Conservation (phyloP, 2,797 vertebrate species). For the Nasua narica region DNA sequence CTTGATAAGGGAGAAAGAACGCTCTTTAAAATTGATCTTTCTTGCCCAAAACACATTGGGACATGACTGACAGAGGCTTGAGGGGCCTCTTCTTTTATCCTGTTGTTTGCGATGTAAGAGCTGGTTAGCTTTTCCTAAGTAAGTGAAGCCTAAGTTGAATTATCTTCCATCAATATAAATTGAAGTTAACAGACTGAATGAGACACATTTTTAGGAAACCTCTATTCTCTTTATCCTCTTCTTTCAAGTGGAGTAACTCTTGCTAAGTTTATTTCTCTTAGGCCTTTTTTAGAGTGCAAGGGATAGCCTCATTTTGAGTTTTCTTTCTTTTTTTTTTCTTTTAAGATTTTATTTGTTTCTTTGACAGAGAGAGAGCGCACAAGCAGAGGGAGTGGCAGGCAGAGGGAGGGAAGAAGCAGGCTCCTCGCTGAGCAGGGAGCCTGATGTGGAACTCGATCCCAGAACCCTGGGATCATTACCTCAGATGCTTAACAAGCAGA, state of each 20-base stretch:
- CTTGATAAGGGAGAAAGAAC: neutral
- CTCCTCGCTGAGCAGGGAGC: no score
- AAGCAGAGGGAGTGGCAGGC: no score
- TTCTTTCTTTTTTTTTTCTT: neutral
- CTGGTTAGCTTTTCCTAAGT: neutral
- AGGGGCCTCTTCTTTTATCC: neutral
- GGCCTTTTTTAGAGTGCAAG: neutral
- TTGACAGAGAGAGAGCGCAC: no score
- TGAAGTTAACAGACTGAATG: neutral
- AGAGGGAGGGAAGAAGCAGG: no score
- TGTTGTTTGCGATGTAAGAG: neutral
- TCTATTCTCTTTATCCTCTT: neutral
- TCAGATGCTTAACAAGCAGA: no score
- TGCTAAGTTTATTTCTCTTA: neutral
- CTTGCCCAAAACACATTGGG: neutral
- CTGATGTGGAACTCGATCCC: accelerated
- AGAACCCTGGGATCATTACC: no score
- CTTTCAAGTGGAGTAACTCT: neutral
- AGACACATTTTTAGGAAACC: neutral
- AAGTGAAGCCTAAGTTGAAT: neutral
- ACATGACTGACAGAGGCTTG: neutral
- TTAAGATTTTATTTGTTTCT: no score
- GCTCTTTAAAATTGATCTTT: neutral
- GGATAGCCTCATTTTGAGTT: neutral
- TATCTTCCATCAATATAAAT: neutral